Evolutionary conservation across 2,797 vertebrate species (phyloP).

Genomic region (Pampus argenteus): DNA sequence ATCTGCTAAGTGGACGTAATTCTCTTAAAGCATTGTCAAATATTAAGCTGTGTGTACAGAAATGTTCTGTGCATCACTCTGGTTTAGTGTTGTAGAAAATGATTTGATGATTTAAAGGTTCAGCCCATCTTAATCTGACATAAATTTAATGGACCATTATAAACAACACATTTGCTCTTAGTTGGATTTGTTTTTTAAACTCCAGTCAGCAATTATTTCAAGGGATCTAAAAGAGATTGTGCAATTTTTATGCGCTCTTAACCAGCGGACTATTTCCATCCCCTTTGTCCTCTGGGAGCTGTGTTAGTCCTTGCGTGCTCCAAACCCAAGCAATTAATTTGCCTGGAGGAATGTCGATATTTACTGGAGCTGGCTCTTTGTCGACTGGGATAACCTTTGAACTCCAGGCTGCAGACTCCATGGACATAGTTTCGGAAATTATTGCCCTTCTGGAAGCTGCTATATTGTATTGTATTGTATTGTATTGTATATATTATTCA

Average conservation of each 20-base stretch:
- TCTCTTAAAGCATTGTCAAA: background rate
- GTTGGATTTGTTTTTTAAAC: background rate
- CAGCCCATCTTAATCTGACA: background rate
- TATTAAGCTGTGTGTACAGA: background rate
- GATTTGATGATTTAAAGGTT: background rate
- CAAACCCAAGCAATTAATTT: conserved; percentile 63
- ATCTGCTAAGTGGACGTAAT: background rate
- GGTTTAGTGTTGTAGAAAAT: background rate
- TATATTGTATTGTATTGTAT: background rate
- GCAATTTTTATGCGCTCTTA: background rate
- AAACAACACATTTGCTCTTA: background rate
- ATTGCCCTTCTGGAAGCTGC: conserved; percentile 23
- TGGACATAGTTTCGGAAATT: conserved; percentile 15
- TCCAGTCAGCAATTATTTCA: conserved; percentile 5
- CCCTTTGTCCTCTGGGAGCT: conserved; percentile 56
- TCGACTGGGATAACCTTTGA: conserved; percentile 60
- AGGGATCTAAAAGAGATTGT: conserved; percentile 1
- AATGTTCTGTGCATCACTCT: background rate
- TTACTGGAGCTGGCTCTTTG: conserved; percentile 51
- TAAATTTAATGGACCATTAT: background rate
- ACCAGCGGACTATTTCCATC: conserved; percentile 38
- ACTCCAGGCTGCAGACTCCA: conserved; percentile 17
- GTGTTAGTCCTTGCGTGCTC: conserved; percentile 30
- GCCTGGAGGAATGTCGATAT: conserved; percentile 63
- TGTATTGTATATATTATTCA: too few relatives aligned